Conservation (phyloP, 2,113 vertebrate genomes). For the Mustelus asterias region DNA sequence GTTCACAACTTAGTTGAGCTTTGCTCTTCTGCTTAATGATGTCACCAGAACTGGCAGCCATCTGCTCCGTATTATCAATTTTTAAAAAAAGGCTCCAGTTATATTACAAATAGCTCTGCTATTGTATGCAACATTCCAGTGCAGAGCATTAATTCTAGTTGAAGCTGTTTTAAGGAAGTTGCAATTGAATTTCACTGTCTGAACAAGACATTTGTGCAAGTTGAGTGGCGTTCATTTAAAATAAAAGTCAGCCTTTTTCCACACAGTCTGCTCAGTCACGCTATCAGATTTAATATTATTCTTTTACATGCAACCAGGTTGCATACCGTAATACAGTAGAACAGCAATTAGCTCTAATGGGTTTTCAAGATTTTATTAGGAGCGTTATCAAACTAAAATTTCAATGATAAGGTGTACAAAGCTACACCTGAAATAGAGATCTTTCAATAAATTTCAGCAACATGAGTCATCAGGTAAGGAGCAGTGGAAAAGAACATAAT, state of each 20-base stretch:
- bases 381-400: background rate
- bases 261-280: too few species aligned
- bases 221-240: background rate
- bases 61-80: conserved; percentile 4
- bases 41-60: background rate
- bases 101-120: background rate
- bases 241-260: background rate
- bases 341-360: background rate
- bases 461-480: conserved; percentile 3
- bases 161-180: background rate
- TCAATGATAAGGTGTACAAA: background rate
- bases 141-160: background rate
- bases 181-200: conserved; percentile 15
- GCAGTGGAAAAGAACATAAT: too few species aligned
- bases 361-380: background rate
- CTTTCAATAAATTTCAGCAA: background rate
- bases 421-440: background rate
- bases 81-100: background rate
- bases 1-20: background rate
- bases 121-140: background rate
- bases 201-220: background rate
- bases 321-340: background rate
- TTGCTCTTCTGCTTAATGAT: background rate
- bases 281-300: background rate
- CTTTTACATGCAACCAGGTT: background rate